These are phyloP conservation scores for Clarias fuscus DNA, from an alignment of 2,797 vertebrate species.

Conservation along the genomic window DNA sequence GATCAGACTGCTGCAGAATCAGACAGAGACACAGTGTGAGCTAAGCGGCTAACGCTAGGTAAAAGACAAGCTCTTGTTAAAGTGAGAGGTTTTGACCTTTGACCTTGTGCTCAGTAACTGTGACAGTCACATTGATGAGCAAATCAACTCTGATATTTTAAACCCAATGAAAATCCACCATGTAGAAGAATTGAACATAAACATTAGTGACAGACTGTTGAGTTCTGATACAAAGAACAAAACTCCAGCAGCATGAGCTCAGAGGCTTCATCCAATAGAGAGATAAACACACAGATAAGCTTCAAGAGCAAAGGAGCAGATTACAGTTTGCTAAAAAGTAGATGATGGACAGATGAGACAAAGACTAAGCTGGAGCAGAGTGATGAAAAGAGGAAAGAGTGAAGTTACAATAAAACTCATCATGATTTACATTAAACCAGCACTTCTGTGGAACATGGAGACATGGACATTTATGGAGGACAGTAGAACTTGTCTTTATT, in stretches of 20 bases:
- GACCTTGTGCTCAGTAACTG: neutral
- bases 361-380: neutral
- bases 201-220: neutral
- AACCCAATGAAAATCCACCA: neutral
- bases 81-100: neutral
- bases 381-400: constrained; percentile 2
- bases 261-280: neutral
- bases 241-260: neutral
- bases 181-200: neutral
- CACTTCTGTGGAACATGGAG: neutral
- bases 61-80: neutral
- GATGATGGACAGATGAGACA: neutral
- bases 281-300: neutral
- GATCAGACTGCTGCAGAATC: too few species aligned
- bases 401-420: neutral
- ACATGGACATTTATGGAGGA: too few species aligned
- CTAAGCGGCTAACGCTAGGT: too few species aligned
- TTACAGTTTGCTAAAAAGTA: neutral
- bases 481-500: too few species aligned
- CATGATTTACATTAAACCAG: neutral
- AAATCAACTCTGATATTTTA: neutral
- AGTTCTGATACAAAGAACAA: constrained; percentile 5
- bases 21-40: too few species aligned
- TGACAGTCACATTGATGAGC: neutral
- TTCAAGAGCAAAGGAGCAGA: neutral